Conservation (phyloP, 2,113 vertebrate species). For the Capreolus pygargus region DNA sequence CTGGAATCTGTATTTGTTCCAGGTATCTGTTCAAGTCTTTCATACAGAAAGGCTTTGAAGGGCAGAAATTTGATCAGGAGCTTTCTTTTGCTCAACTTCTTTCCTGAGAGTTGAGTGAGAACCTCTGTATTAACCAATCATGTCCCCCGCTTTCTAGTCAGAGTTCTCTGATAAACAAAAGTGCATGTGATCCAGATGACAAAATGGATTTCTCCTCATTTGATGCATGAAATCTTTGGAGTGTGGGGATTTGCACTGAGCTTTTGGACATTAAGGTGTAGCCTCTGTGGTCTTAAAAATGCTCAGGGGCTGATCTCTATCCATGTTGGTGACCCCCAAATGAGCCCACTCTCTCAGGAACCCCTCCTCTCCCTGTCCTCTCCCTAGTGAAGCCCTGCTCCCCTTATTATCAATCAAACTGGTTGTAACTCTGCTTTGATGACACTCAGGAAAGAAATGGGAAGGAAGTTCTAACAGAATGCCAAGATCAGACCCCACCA, state of each 20-base stretch:
- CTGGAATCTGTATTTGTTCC: not conserved
- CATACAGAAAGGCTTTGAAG: not conserved
- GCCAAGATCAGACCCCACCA: not conserved
- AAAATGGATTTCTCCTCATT: not conserved
- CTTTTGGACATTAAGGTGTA: not conserved
- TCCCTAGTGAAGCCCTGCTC: not conserved
- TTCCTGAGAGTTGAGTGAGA: not conserved
- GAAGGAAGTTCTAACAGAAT: no score
- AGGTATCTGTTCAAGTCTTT: not conserved
- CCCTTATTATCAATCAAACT: not conserved
- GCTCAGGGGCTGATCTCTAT: not conserved
- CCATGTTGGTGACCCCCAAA: no score
- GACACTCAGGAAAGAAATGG: not conserved
- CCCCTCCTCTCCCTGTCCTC: fast-evolving
- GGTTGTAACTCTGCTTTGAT: not conserved
- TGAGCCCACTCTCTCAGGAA: not conserved
- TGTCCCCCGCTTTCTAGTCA: not conserved
- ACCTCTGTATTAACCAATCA: not conserved
- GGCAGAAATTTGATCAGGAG: not conserved
- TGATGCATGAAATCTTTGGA: not conserved
- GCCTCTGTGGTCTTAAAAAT: not conserved
- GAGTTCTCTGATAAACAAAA: not conserved
- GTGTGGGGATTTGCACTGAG: not conserved
- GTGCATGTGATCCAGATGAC: not conserved
- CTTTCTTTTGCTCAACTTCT: not conserved